Percentiles rank a stretch among this genome's conserved stretches.
Evolutionary conservation across 2,797 vertebrate species (phyloP).

Genomic region (Fringilla coelebs): DNA sequence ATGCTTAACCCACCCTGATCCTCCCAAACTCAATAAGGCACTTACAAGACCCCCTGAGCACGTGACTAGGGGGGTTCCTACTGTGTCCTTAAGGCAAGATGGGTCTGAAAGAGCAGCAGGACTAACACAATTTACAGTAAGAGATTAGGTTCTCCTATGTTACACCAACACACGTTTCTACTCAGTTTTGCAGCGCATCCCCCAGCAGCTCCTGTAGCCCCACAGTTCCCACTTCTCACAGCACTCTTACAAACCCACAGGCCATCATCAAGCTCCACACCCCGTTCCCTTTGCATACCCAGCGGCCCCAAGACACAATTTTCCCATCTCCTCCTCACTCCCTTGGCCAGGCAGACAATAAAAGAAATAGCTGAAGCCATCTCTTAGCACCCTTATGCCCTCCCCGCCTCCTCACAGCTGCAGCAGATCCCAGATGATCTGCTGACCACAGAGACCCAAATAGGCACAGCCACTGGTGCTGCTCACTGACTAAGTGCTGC

Average conservation of each 20-base stretch:
- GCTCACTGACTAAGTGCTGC: slow-evolving; percentile 34
- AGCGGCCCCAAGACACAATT: background rate
- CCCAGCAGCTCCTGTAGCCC: background rate
- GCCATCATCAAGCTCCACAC: background rate
- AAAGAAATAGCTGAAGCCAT: background rate
- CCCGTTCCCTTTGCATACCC: background rate
- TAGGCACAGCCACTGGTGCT: slow-evolving; percentile 38
- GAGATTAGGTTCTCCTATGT: background rate
- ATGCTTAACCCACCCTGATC: slow-evolving; percentile 14
- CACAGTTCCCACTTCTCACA: background rate
- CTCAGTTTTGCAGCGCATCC: background rate
- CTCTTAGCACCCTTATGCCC: background rate
- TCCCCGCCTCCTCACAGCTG: slow-evolving; percentile 22
- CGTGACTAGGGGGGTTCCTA: background rate
- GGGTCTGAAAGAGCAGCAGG: background rate
- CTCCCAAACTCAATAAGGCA: background rate
- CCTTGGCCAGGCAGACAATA: background rate
- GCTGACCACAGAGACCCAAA: slow-evolving; percentile 54
- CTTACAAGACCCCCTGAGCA: background rate
- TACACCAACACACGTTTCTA: background rate
- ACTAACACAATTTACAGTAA: background rate
- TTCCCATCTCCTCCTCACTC: background rate
- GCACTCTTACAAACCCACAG: background rate
- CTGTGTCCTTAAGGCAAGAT: background rate
- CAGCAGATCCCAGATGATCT: slow-evolving; percentile 49